Evolutionary conservation across 1,140 invertebrate species (phyloP).

Genomic region (Cryptotermes secundus): DNA sequence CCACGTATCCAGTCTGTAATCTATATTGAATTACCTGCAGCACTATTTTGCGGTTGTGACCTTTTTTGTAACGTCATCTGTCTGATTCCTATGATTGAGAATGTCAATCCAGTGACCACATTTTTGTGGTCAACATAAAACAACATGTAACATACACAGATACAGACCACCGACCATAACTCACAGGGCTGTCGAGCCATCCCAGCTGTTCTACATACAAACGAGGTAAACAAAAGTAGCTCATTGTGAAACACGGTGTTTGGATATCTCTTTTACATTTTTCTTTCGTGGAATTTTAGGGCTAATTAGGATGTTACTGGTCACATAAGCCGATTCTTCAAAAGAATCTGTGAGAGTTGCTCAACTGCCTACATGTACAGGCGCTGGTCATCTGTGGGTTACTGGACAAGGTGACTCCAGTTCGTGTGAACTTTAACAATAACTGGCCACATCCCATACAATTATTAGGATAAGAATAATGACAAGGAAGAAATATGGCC

Average conservation of each 20-base stretch:
- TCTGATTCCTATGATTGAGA: neutral
- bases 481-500: too few species aligned
- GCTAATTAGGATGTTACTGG: too few species aligned
- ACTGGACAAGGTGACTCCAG: too few species aligned
- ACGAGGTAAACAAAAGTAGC: neutral
- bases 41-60: neutral
- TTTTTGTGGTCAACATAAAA: slow-evolving; percentile 2
- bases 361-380: too few species aligned
- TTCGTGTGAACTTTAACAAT: too few species aligned
- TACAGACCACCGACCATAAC: neutral
- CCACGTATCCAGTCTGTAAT: neutral
- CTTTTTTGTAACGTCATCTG: neutral
- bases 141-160: neutral
- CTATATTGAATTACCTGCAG: neutral
- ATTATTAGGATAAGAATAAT: too few species aligned
- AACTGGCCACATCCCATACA: too few species aligned
- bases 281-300: neutral
- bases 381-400: too few species aligned
- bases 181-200: neutral
- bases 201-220: neutral
- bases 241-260: neutral
- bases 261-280: neutral
- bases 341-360: too few species aligned
- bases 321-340: too few species aligned
- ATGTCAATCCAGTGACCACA: neutral